Base-by-base conservation (phyloP, 2,113 vertebrate species). In the Carassius auratus region DNA sequence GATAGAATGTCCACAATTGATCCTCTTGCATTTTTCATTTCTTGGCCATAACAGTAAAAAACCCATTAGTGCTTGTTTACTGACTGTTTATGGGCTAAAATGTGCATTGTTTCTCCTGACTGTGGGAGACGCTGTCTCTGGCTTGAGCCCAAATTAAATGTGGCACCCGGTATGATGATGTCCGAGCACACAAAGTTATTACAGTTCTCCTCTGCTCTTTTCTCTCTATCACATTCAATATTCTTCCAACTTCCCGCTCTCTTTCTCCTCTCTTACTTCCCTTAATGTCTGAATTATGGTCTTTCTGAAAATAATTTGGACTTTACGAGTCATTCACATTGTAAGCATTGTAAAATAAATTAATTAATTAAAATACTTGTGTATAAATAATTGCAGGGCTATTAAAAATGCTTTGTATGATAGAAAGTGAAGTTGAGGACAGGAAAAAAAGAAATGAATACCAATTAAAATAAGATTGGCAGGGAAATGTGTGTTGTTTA, bases 31-130 rank as follows among this genome's bases (percentile, higher is more conserved):
- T 89, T 91, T 90, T 91, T 91, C 82, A 90, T 87, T 88, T 84
- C 92, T 91, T 90, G 85, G 90, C 91, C 90, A 92, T 91, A 88
- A 89, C 91, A 91, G 90, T 91, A 88, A 92, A 75, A 91, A 81
- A 45, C 84, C 84, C 89, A 92, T 90, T 91, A 91, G 84, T 86
- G 86, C 84, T 90, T 93, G 90, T 91, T 93, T 90, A 90, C 83
- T 74, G 87, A 87, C 76, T 89, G 88, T 90, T 88, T 89, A 85
- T 77, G 80, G 52, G 88, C 71, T 83, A 80, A 91, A 83, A 75
- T 66, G 87, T 88, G 87, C 81, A 87, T 84, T 85, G 89, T 83
- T 87, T 79, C 87, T 86, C 87, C 86, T 88, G 88, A 87, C 76
- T 84, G 84, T 15, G 82, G 52, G 74, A 85, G 88, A 87, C 73